A percentile compares a stretch with the other conserved stretches of the same genome.
phyloP scores from a whole-genome alignment of 2,113 vertebrate genomes.

The Microcebus murinus region DNA sequence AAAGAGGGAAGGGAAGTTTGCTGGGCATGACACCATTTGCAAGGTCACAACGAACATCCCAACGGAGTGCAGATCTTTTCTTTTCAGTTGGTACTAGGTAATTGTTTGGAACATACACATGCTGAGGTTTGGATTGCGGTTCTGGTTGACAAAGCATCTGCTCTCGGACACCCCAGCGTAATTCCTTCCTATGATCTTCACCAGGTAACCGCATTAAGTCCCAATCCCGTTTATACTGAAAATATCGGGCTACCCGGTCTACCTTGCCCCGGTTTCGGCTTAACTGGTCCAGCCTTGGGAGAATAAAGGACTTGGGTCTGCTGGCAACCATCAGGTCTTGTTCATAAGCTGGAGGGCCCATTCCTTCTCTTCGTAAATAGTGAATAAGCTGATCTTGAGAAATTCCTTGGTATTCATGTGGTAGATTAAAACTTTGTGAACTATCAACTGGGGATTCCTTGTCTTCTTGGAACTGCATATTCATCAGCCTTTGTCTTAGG shows the following conservation, averaged over 20 bases:
- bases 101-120: constrained; percentile 84
- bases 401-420: neutral
- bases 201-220: constrained; percentile 79
- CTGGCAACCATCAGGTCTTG: neutral
- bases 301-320: constrained; percentile 82
- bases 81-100: constrained; percentile 94
- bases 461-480: constrained; percentile 44
- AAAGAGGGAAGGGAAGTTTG: constrained; percentile 73
- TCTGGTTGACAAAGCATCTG: constrained; percentile 77
- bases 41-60: constrained; percentile 91
- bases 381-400: neutral
- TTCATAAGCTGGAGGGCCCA: constrained; percentile 10
- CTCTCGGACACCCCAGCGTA: constrained; percentile 82
- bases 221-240: constrained; percentile 84
- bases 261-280: constrained; percentile 73
- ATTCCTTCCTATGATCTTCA: constrained; percentile 67
- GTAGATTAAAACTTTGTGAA: constrained; percentile 46
- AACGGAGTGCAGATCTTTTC: constrained; percentile 90
- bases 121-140: constrained; percentile 77
- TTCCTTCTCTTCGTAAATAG: neutral
- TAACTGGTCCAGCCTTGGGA: constrained; percentile 73
- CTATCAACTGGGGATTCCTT: constrained; percentile 47
- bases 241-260: constrained; percentile 83
- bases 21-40: constrained; percentile 87
- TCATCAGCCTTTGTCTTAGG: constrained; percentile 42